phyloP scores from a whole-genome alignment of 1,140 invertebrate species.

The Apis florea region DNA sequence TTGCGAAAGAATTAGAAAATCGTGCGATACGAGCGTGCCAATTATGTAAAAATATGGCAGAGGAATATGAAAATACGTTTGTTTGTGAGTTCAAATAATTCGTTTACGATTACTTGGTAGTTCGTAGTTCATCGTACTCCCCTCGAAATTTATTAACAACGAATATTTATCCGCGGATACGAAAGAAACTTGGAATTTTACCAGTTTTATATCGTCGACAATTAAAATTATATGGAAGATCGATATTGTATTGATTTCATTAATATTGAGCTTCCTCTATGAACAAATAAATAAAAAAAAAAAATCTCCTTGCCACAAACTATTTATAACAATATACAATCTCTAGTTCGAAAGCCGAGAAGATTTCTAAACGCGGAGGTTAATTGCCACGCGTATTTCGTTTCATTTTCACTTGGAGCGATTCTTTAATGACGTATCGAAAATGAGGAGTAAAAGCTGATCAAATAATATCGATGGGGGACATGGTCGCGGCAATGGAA shows the following conservation, averaged over 20 bases:
- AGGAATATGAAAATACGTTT: not conserved
- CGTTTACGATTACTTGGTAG: no score
- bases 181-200: no score
- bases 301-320: no score
- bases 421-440: not conserved
- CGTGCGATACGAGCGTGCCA: not conserved
- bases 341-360: not conserved
- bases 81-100: not conserved
- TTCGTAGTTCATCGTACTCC: not conserved
- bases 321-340: no score
- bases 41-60: constrained; percentile 27
- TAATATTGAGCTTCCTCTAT: no score
- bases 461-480: not conserved
- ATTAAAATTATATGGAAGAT: no score
- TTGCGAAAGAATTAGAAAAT: constrained; percentile 56
- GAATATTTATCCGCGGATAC: no score
- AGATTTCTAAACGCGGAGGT: not conserved
- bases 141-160: not conserved
- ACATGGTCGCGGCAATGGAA: constrained; percentile 5
- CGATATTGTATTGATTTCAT: no score
- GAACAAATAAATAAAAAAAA: no score
- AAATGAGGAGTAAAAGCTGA: not conserved
- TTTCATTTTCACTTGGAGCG: not conserved
- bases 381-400: not conserved
- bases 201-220: no score